Evolutionary conservation across 2,113 vertebrate species (phyloP).

Genomic region (Ctenodactylus gundi): DNA sequence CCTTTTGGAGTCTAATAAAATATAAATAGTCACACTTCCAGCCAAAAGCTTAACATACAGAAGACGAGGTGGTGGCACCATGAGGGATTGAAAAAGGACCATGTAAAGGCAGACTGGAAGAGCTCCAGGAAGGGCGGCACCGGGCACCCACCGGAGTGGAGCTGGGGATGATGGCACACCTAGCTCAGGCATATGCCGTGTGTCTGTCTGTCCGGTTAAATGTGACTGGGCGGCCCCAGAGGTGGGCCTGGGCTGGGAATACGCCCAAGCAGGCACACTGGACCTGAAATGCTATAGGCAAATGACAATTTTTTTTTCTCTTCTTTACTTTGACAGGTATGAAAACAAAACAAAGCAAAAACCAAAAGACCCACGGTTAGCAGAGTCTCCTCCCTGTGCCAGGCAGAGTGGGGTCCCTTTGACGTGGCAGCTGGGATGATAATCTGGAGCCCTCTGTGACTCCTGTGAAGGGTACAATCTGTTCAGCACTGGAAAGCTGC

Average conservation of each 20-base stretch:
- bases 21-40: background rate
- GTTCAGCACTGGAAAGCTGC: slow-evolving; percentile 21
- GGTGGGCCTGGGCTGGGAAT: background rate
- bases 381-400: background rate
- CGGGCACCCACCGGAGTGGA: background rate
- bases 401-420: background rate
- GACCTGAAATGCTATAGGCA: background rate
- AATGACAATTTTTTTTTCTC: background rate
- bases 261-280: background rate
- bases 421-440: background rate
- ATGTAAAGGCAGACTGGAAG: background rate
- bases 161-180: background rate
- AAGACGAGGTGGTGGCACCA: background rate
- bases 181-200: background rate
- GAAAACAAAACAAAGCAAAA: background rate
- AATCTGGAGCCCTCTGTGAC: background rate
- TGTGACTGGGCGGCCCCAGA: background rate
- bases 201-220: background rate
- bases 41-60: background rate
- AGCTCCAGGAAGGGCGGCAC: background rate
- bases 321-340: background rate
- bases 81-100: background rate
- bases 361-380: background rate
- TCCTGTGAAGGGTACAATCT: slow-evolving; percentile 32
- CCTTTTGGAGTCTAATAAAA: background rate